Percentiles rank a stretch among this genome's conserved stretches.
phyloP scores from a whole-genome alignment of 2,888 invertebrate species.

The Epirrhoe alternata region DNA sequence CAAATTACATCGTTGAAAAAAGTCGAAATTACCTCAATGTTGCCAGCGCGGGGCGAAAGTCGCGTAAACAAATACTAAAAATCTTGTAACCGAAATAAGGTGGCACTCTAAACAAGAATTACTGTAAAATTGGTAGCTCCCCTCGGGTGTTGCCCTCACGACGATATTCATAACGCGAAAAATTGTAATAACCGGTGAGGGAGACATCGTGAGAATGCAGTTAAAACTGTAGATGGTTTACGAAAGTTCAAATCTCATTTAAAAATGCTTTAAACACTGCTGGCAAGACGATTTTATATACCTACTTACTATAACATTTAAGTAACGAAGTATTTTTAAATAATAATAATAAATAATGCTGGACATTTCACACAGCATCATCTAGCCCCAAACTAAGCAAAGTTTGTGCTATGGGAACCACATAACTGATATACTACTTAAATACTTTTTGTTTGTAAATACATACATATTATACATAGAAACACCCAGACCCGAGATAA shows the following conservation, averaged over 20 bases:
- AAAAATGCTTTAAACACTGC: not conserved
- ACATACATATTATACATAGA: too few relatives aligned
- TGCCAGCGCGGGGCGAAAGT: slow-evolving; percentile 66
- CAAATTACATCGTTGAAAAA: slow-evolving; percentile 71
- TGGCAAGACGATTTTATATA: too few relatives aligned
- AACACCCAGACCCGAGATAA: too few relatives aligned
- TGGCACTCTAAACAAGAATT: slow-evolving; percentile 84
- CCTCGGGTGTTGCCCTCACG: slow-evolving; percentile 60
- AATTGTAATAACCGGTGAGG: slow-evolving; percentile 78
- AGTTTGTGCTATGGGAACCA: too few relatives aligned
- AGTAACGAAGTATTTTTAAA: too few relatives aligned
- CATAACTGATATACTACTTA: too few relatives aligned
- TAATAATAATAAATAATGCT: too few relatives aligned
- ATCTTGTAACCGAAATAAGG: slow-evolving; percentile 84
- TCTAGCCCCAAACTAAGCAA: too few relatives aligned
- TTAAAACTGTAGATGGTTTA: slow-evolving; percentile 28
- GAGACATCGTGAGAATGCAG: slow-evolving; percentile 50
- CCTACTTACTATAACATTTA: too few relatives aligned
- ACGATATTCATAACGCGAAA: slow-evolving; percentile 85
- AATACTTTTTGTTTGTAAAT: too few relatives aligned
- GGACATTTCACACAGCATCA: too few relatives aligned
- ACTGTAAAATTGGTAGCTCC: slow-evolving; percentile 74
- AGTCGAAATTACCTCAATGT: slow-evolving; percentile 70
- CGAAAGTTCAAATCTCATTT: not conserved
- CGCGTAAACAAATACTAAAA: slow-evolving; percentile 84